Conservation (phyloP, 2,888 invertebrate genomes). For the Prostheceraeus crozeri region DNA sequence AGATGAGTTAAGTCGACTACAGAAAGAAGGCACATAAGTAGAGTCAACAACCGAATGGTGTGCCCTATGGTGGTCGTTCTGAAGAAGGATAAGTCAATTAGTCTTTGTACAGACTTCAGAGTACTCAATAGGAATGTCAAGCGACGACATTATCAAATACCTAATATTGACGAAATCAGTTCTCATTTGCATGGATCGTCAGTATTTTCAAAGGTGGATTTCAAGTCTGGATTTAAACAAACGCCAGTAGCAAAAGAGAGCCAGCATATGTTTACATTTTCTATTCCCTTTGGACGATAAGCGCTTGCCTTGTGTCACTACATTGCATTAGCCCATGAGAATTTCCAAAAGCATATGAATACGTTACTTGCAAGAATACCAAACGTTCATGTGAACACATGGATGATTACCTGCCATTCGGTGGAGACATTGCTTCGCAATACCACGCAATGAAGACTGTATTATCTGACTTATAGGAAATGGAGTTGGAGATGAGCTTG, state of each 20-base stretch:
- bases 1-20: neutral
- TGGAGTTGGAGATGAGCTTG: slow-evolving; percentile 1
- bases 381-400: neutral
- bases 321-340: slow-evolving; percentile 31
- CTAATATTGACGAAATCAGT: neutral
- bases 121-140: neutral
- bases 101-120: slow-evolving; percentile 19
- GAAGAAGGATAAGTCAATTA: slow-evolving; percentile 13
- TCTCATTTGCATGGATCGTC: neutral
- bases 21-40: neutral
- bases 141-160: neutral
- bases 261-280: slow-evolving; percentile 4
- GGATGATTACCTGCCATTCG: neutral
- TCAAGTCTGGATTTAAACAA: neutral
- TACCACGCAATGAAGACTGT: no score
- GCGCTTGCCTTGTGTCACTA: slow-evolving; percentile 24
- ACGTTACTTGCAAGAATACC: neutral
- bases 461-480: no score
- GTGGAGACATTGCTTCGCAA: no score
- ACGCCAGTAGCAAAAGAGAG: slow-evolving; percentile 12
- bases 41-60: slow-evolving; percentile 9
- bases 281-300: slow-evolving; percentile 14
- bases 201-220: slow-evolving; percentile 22
- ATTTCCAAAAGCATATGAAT: slow-evolving; percentile 8
- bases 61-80: slow-evolving; percentile 6